Conservation (phyloP, 2,113 vertebrate genomes). For the Regulus satrapa region DNA sequence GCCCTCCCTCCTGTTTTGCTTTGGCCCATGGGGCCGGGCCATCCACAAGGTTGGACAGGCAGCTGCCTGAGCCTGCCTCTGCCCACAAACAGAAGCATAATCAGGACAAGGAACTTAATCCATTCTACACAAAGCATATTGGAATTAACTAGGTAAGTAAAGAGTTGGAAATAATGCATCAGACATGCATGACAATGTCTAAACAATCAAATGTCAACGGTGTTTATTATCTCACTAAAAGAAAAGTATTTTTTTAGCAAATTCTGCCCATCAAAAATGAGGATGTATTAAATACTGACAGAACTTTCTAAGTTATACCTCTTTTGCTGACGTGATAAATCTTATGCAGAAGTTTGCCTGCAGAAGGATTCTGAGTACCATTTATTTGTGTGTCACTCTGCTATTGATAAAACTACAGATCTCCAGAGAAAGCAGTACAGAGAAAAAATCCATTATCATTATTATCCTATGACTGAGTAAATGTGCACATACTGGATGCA, state of each 20-base stretch:
- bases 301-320: conserved; percentile 42
- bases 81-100: neutral
- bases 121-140: neutral
- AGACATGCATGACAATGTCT: conserved; percentile 45
- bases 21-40: neutral
- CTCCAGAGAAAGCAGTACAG: conserved; percentile 39
- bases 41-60: neutral
- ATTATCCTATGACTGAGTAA: conserved; percentile 46
- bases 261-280: conserved; percentile 35
- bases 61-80: neutral
- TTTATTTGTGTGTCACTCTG: conserved; percentile 59
- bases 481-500: conserved; percentile 21
- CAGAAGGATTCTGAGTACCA: conserved; percentile 34
- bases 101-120: neutral
- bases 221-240: neutral
- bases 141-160: conserved; percentile 33
- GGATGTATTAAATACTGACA: conserved; percentile 14
- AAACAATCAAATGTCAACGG: conserved; percentile 30
- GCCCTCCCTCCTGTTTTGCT: neutral
- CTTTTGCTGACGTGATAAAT: conserved; percentile 26
- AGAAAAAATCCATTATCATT: conserved; percentile 36
- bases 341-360: conserved; percentile 46
- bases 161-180: conserved; percentile 45
- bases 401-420: conserved; percentile 2
- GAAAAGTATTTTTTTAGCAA: conserved; percentile 32